Evolutionary conservation across 2,113 vertebrate species (phyloP), one percentile per base, ranked within the genome.

Genomic region (Ciconia maguari): DNA sequence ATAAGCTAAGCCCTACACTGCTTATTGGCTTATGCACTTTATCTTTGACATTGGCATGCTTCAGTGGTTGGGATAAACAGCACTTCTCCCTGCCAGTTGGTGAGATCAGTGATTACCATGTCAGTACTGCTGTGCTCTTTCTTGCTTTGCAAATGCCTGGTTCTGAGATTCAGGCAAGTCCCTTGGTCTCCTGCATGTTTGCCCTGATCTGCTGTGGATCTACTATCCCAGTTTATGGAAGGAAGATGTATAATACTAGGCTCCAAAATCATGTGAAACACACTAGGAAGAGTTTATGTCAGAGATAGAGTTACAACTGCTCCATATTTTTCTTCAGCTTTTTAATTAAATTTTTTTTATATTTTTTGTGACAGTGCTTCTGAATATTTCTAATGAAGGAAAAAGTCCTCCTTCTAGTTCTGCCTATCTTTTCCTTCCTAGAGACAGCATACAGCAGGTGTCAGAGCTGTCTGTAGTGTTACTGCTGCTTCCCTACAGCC

Each of bases 101-200:
- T 62, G 81, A 74, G 30, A 25, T 46, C 3, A 6, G 55, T 0
- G 3, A 9, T 87, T 25, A 8, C 11, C 0, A 2, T 20, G 34
- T 85, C 55, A 27, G 22, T 69, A 12, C 24, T 52, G 34, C 54
- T 78, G 21, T 15, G 60, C 61, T 75, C 36, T 54, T 30, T 62
- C 32, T 75, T 77, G 42, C 62, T 89, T 58, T 87, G 55, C 60
- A 70, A 0, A 2, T 70, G 46, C 42, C 12, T 55, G 42, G 8
- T 66, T 38, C 65, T 27, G n/a, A 60, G 48, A 52, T 51, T 29
- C 1, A 4, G 65, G 24, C 16, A 30, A 44, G 18, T 52, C 41
- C 48, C 38, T 60, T 27, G 11, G 26, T 51, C 15, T 62, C 42
- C 55, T 62, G 25, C 20, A 3, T 32, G 19, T 54, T 84, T 62